phyloP scores from a whole-genome alignment of 2,797 vertebrate species.

The Clarias laeviceps region DNA sequence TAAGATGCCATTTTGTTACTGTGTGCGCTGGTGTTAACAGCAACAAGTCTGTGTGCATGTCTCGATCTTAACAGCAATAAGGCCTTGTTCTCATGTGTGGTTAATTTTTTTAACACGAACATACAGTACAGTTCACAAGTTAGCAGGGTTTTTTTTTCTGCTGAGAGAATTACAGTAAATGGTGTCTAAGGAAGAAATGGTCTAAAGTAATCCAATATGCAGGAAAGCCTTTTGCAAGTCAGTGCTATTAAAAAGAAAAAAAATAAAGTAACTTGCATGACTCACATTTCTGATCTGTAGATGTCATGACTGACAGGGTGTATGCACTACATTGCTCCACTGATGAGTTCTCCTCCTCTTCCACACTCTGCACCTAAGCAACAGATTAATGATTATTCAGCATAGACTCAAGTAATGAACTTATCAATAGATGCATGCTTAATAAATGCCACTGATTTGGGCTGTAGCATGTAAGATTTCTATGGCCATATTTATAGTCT shows the following conservation, averaged over 20 bases:
- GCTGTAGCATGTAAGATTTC: neutral
- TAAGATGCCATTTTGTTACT: slow-evolving; percentile 19
- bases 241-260: neutral
- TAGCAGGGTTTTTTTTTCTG: neutral
- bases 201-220: neutral
- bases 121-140: slow-evolving; percentile 3
- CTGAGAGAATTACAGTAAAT: neutral
- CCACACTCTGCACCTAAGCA: slow-evolving; percentile 75
- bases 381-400: slow-evolving; percentile 2
- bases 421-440: neutral
- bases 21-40: neutral
- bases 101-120: slow-evolving; percentile 4
- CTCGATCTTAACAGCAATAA: slow-evolving; percentile 18
- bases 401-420: neutral
- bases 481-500: neutral
- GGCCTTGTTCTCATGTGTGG: neutral
- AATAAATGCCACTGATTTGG: neutral
- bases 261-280: neutral
- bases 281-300: slow-evolving; percentile 66
- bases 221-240: neutral
- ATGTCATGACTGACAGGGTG: slow-evolving; percentile 47
- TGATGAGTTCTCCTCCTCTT: slow-evolving; percentile 71
- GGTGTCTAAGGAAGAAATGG: neutral
- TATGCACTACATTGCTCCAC: slow-evolving; percentile 51
- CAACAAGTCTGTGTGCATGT: neutral